A percentile compares a stretch with the other conserved stretches of the same genome.
Evolutionary conservation across 2,888 invertebrate genomes (phyloP).

Genomic region (Papilio elwesi): DNA sequence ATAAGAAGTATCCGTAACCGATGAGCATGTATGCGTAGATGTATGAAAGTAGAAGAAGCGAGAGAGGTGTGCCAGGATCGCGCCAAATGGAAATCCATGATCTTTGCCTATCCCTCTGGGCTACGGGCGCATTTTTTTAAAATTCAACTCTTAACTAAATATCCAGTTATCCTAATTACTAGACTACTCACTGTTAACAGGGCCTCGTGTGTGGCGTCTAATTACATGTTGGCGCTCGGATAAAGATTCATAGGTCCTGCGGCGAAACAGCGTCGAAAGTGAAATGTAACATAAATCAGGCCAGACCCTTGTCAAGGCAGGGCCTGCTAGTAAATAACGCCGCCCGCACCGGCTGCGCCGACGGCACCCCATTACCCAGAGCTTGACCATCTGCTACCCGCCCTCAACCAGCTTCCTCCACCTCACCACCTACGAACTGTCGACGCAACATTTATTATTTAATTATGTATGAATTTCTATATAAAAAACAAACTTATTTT

Average conservation of each 20-base stretch:
- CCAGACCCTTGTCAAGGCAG: constrained; percentile 70
- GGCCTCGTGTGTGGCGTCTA: constrained; percentile 10
- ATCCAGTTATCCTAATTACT: not conserved
- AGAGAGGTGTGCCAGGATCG: too few relatives aligned
- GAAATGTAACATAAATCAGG: constrained; percentile 78
- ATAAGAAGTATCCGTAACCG: too few relatives aligned
- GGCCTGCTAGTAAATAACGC: constrained; percentile 66
- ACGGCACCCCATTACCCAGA: constrained; percentile 54
- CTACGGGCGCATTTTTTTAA: too few relatives aligned
- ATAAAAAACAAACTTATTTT: not conserved
- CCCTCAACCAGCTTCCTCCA: constrained; percentile 20
- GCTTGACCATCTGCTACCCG: constrained; percentile 43
- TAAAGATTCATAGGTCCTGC: constrained; percentile 50
- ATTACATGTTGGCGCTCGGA: constrained; percentile 35
- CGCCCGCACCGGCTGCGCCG: constrained; percentile 59
- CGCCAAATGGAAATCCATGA: too few relatives aligned
- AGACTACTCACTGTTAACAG: not conserved
- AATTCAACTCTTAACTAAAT: too few relatives aligned
- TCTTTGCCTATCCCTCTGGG: too few relatives aligned
- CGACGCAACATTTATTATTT: constrained; percentile 43
- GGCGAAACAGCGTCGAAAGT: constrained; percentile 67
- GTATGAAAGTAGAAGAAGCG: too few relatives aligned
- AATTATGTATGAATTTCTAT: constrained; percentile 36
- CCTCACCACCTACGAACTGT: constrained; percentile 29
- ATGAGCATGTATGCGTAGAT: too few relatives aligned